A percentile compares a stretch with the other conserved stretches of the same genome.
Conservation (phyloP, 2,797 vertebrate genomes). For the Enteromius paludinosus region DNA sequence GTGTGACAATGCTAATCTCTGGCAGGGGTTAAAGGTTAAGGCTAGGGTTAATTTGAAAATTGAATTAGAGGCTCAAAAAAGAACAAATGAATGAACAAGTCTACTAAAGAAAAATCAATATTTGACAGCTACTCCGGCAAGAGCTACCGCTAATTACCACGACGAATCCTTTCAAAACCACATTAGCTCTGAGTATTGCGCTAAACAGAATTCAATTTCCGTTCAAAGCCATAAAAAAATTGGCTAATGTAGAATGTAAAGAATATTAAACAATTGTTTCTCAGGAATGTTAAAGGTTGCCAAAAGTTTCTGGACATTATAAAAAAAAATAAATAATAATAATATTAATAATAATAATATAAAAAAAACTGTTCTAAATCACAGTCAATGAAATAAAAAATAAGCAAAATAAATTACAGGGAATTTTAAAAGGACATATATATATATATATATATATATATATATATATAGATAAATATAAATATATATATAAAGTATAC, state of each 20-base stretch:
- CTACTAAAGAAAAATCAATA: constrained; percentile 26
- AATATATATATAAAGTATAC: neutral
- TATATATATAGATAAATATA: no score
- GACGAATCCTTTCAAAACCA: constrained; percentile 10
- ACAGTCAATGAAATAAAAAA: neutral
- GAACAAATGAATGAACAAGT: constrained; percentile 27
- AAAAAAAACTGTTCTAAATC: neutral
- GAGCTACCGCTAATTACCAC: neutral
- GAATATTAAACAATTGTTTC: neutral
- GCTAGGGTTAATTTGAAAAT: constrained; percentile 45
- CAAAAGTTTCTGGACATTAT: neutral
- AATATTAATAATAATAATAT: no score
- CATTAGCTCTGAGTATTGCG: neutral
- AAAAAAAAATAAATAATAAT: neutral
- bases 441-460: no score
- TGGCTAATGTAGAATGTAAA: neutral
- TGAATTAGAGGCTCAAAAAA: constrained; percentile 29
- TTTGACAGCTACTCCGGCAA: constrained; percentile 1
- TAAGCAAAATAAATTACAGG: neutral
- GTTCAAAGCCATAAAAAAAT: neutral
- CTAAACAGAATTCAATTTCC: neutral
- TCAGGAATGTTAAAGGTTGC: neutral
- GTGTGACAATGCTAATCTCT: constrained; percentile 31
- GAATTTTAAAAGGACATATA: neutral
- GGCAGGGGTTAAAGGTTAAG: constrained; percentile 40